phyloP scores from a whole-genome alignment of 2,797 vertebrate species.

The Rhinatrema bivittatum region DNA sequence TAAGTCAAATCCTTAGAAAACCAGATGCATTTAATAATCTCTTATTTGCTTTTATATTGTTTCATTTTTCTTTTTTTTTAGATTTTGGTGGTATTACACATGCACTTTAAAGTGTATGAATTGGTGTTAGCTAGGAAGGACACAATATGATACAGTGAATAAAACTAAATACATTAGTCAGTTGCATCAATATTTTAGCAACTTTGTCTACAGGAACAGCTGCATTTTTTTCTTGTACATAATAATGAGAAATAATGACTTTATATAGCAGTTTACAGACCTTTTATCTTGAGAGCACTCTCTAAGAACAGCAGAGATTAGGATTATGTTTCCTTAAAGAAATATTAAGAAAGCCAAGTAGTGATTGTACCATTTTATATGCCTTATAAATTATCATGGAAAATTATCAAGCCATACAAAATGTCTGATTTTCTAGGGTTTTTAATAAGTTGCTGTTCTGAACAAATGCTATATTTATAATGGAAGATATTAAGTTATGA shows the following conservation, averaged over 20 bases:
- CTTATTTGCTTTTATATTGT: too few relatives aligned
- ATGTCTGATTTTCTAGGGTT: background rate
- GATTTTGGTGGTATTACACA: background rate
- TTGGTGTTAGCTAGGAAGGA: slow-evolving; percentile 10
- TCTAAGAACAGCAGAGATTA: background rate
- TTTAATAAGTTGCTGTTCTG: slow-evolving; percentile 6
- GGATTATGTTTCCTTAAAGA: background rate
- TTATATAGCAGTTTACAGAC: background rate
- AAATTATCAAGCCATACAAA: slow-evolving; percentile 25
- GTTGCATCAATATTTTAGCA: slow-evolving; percentile 17
- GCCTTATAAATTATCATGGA: slow-evolving; percentile 9
- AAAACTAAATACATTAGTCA: slow-evolving; percentile 17
- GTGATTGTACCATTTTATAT: background rate
- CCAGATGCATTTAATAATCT: too few relatives aligned
- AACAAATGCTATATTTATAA: slow-evolving; percentile 34
- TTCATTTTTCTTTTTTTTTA: slow-evolving; percentile 4
- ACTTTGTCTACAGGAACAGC: background rate
- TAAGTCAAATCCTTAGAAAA: too few relatives aligned
- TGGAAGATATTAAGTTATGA: slow-evolving; percentile 37
- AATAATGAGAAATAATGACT: slow-evolving; percentile 7
- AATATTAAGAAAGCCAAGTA: background rate
- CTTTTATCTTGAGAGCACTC: background rate
- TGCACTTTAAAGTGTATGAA: background rate
- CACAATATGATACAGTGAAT: slow-evolving; percentile 1
- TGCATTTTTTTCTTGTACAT: slow-evolving; percentile 2